Evolutionary conservation across 2,113 vertebrate species (phyloP), one percentile per base, ranked within the genome.

Genomic region (Pedionomus torquatus): DNA sequence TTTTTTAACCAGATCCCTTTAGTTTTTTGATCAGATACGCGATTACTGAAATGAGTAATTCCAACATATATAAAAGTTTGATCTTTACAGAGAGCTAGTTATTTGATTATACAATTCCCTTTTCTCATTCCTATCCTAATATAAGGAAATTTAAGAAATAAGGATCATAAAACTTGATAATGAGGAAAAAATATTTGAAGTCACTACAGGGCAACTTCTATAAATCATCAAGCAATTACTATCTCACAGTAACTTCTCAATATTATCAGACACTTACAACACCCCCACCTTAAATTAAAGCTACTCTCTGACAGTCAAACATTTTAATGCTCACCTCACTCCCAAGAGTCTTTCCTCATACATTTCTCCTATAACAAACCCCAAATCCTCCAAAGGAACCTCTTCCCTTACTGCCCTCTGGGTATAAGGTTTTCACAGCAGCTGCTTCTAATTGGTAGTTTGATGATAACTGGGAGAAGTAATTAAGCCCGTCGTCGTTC

Each of bases 401-500:
- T 63, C 46, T 66, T 51, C 43, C 39, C 18, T 44, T 31, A 6
- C 58, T 80, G 31, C 54, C 37, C 24, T 84, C 37, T 33, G 26
- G 51, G 57, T 26, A 37, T 39, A 10, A 37, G 5, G 41, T 26
- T 89, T 84, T 91, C 65, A 78, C 30, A 92, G 64, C 58, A 94
- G 80, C 55, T 92, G 80, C 15, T 81, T 51, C 39, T 94, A 94
- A 92, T 92, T 93, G 66, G 18, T 31, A 64, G 48, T 13, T 44
- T 80, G 83, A 48, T 89, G 55, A 8, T 75, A 84, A 55, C 7
- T 10, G 26, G 30, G 41, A 72, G 64, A 66, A 71, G 65, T 92
- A 87, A 96, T 95, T 92, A 95, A 94, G 20, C 31, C 25, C 54
- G 89, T 87, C 60, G 66, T 83, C 69, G 68, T 43, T 92, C 72